Conservation (phyloP, 2,113 vertebrate species). For the Otolemur garnettii region DNA sequence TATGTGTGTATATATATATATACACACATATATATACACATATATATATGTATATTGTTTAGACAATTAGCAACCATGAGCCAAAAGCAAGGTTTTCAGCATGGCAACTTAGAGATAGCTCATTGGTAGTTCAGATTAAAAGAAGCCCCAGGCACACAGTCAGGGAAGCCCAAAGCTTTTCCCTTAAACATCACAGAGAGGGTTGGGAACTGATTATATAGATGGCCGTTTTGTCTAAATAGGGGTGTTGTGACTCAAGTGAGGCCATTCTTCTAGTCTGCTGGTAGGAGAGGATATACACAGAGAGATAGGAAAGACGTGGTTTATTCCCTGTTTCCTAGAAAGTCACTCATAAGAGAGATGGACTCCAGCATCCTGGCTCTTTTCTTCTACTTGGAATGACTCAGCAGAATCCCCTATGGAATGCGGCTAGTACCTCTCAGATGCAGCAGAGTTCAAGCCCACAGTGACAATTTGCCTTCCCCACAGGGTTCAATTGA, state of each 20-base stretch:
- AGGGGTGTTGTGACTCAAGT: neutral
- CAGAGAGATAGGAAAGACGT: neutral
- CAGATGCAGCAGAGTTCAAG: neutral
- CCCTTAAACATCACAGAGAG: neutral
- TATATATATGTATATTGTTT: neutral
- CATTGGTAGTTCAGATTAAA: neutral
- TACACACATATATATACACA: too few relatives aligned
- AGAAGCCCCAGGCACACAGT: neutral
- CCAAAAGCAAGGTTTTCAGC: constrained; percentile 8
- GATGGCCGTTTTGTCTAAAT: neutral
- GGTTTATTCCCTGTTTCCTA: neutral
- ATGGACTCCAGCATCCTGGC: neutral
- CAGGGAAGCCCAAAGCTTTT: neutral
- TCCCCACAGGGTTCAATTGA: neutral
- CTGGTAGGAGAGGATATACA: neutral
- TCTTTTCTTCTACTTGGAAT: neutral
- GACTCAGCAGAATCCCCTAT: neutral
- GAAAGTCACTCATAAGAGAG: neutral
- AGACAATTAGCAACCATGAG: neutral
- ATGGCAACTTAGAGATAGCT: neutral
- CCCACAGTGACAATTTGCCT: neutral
- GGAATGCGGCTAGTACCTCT: neutral
- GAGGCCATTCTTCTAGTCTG: neutral
- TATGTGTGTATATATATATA: too few relatives aligned
- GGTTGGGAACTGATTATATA: neutral